Evolutionary conservation across 2,113 vertebrate species (phyloP).

Genomic region (Strigops habroptila): DNA sequence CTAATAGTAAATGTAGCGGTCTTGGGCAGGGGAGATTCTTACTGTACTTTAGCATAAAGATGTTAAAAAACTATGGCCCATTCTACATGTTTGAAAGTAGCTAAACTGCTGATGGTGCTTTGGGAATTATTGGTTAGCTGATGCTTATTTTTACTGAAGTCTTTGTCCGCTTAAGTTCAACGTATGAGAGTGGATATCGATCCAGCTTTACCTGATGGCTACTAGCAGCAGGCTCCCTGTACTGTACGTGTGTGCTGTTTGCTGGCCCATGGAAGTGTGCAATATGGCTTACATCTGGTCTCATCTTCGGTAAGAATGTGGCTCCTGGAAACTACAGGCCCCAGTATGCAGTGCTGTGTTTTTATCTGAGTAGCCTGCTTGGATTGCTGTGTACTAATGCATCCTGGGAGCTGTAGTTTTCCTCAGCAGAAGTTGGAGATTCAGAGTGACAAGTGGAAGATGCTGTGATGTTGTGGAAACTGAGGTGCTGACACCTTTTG

Average conservation of each 20-base stretch:
- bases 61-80: neutral
- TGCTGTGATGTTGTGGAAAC: neutral
- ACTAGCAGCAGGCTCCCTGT: accelerated
- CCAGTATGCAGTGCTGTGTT: slow-evolving; percentile 57
- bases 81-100: neutral
- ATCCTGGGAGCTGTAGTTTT: slow-evolving; percentile 72
- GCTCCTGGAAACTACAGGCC: slow-evolving; percentile 56
- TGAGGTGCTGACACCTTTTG: accelerated
- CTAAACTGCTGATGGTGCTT: neutral
- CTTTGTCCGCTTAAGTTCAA: neutral
- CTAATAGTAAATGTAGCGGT: neutral
- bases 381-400: neutral
- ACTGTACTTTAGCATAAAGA: neutral
- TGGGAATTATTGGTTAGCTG: neutral
- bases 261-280: neutral
- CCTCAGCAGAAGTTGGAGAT: neutral
- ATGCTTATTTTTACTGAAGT: neutral
- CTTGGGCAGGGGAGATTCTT: neutral
- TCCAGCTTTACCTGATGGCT: neutral
- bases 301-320: neutral
- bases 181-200: accelerated
- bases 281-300: slow-evolving; percentile 36
- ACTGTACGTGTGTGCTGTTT: accelerated
- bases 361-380: neutral
- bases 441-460: neutral